Evolutionary conservation across 2,888 invertebrate genomes (phyloP), one percentile per base, ranked within the genome.

Genomic region (Stramonita haemastoma): DNA sequence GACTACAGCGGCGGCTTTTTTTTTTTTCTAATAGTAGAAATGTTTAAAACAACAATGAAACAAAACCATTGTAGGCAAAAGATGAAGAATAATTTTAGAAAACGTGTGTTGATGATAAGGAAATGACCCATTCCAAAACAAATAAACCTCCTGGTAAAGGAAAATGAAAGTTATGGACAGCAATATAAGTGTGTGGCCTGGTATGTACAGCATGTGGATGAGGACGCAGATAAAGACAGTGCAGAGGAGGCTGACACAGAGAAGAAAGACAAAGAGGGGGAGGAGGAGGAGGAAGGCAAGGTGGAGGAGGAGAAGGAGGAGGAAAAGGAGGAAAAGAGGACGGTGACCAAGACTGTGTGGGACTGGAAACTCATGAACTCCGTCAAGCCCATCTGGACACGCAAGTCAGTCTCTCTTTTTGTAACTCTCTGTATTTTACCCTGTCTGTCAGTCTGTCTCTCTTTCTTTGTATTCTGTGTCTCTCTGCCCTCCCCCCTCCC

Each of bases 301-400:
- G 93, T 86, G 26, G 90, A 97, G 93, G 98, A 97, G 32, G 98
- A 98, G 94, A 97, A 97, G 89, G 96, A 96, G 91, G 98, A 98
- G 91, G 97, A 97, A 13, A 97, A 97, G 87, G 95, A 95, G 29
- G 94, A 95, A 95, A 97, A 98, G 79, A 98, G 98, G 95, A 98
- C 97, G 94, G 97, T 98, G 0, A 98, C 98, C 92, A 99, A 99
- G 96, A 99, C 99, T 0, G 97, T 98, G 56, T 99, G 99, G 98
- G 99, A 99, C 96, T 99, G 99, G 99, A 98, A 98, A 96, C 96
- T 98, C 77, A 97, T 99, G 95, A 99, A 99, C 96, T 98, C 98
- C 95, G 98, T 98, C 95, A 99, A 99, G 96, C 99, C 99, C 32
- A 98, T 99, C 95, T 99, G 99, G 99, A 99, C 99, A 36, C 97